Evolutionary conservation across 2,113 vertebrate species (phyloP).

Genomic region (Cynopterus brachyotis): DNA sequence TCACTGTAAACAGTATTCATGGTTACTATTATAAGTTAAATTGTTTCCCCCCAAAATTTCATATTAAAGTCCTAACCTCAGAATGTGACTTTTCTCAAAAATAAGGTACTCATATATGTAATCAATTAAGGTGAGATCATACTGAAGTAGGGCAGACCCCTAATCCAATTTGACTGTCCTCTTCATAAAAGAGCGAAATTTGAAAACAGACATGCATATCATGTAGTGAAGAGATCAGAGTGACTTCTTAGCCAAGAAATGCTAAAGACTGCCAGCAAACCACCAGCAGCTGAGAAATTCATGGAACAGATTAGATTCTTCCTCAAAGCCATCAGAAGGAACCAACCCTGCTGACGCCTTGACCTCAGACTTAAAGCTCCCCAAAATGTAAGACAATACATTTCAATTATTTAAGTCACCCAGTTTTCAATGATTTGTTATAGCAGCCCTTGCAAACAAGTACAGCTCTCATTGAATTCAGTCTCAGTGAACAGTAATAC

Average conservation of each 20-base stretch:
- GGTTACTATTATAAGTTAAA: neutral
- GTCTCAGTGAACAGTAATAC: neutral
- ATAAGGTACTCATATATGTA: neutral
- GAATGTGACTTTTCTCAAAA: neutral
- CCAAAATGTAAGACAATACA: neutral
- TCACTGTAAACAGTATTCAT: neutral
- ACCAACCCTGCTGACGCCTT: neutral
- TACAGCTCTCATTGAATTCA: neutral
- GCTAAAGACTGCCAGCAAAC: neutral
- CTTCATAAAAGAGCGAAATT: neutral
- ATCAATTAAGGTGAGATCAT: neutral
- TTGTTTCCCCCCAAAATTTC: neutral
- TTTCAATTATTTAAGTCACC: neutral
- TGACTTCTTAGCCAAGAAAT: neutral
- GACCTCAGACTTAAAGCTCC: neutral
- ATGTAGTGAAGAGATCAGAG: neutral
- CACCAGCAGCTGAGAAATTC: neutral
- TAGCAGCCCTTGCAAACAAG: neutral
- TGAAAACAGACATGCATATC: neutral
- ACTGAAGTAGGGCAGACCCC: neutral
- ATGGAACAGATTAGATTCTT: neutral
- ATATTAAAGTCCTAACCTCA: neutral
- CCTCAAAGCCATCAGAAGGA: neutral
- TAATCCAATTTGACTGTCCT: neutral
- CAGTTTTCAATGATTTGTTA: neutral